Conservation (phyloP, 2,888 invertebrate species). For the Brassicogethes aeneus region DNA sequence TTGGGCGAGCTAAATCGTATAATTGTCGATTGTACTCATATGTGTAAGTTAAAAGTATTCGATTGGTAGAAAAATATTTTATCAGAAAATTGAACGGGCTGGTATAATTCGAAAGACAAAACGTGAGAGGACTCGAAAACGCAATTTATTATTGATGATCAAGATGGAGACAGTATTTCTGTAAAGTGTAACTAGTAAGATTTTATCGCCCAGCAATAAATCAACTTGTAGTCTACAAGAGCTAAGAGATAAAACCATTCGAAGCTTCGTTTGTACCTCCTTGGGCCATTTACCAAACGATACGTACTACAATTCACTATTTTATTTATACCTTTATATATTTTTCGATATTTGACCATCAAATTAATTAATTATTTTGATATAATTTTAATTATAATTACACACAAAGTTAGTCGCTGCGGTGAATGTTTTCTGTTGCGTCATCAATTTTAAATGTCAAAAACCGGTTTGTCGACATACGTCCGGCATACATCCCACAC, state of each 20-base stretch:
- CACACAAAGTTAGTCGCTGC: no score
- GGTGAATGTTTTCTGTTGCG: no score
- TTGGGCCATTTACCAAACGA: conserved; percentile 36
- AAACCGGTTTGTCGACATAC: no score
- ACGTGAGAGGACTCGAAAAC: conserved; percentile 14
- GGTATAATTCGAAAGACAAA: conserved; percentile 9
- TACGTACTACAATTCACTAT: conserved; percentile 36
- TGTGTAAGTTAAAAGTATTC: no score
- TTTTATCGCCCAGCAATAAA: conserved; percentile 38
- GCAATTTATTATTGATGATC: conserved; percentile 28
- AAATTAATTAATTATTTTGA: no score
- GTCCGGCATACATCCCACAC: no score
- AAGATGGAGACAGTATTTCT: conserved; percentile 27
- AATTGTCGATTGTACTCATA: no score
- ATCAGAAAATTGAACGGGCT: conserved; percentile 11
- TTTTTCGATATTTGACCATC: conserved; percentile 32
- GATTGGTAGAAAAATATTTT: no score
- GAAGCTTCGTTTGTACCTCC: conserved; percentile 36
- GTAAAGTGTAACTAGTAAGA: conserved; percentile 36
- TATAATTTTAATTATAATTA: no score
- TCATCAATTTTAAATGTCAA: no score
- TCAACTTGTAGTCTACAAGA: conserved; percentile 38
- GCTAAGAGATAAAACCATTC: conserved; percentile 35
- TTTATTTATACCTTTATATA: conserved; percentile 37
- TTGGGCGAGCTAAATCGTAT: no score